These are phyloP conservation scores for Notospermus geniculatus DNA, from an alignment of 1,140 invertebrate species.

Conservation along the genomic window DNA sequence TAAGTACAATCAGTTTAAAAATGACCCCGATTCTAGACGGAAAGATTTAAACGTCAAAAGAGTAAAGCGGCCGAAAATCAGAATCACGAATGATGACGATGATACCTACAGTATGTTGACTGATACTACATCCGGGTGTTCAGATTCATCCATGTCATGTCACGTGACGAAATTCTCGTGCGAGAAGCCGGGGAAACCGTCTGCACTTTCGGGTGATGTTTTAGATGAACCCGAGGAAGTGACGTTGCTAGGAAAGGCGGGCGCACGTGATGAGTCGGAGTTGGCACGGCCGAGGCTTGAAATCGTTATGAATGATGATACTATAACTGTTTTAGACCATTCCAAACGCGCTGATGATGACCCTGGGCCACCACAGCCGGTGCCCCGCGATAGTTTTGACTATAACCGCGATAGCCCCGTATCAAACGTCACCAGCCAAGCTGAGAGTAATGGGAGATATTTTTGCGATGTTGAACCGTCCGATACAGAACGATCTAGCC, in stretches of 20 bases:
- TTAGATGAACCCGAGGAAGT: slow-evolving; percentile 5
- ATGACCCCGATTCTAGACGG: not conserved
- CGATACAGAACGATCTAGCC: too few relatives aligned
- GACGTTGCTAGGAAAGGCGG: not conserved
- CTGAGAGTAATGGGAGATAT: too few relatives aligned
- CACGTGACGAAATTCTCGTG: not conserved
- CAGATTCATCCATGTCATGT: slow-evolving; percentile 11
- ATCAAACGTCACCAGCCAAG: too few relatives aligned
- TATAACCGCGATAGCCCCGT: too few relatives aligned
- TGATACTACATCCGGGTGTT: slow-evolving; percentile 8
- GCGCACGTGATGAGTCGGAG: too few relatives aligned
- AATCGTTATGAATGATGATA: slow-evolving; percentile 5
- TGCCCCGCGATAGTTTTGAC: too few relatives aligned
- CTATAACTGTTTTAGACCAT: slow-evolving; percentile 5
- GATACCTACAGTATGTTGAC: slow-evolving; percentile 2
- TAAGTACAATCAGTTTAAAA: slow-evolving; percentile 8
- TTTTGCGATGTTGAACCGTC: too few relatives aligned
- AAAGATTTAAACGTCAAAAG: slow-evolving; percentile 4
- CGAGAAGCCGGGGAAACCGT: not conserved
- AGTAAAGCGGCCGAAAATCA: slow-evolving; percentile 2
- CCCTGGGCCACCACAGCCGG: too few relatives aligned
- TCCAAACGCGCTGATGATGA: too few relatives aligned
- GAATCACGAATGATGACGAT: slow-evolving; percentile 1
- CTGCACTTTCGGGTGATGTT: not conserved
- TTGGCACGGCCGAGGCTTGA: not conserved